phyloP scores from a whole-genome alignment of 1,140 invertebrate genomes.

The Drosophila pallidifrons region DNA sequence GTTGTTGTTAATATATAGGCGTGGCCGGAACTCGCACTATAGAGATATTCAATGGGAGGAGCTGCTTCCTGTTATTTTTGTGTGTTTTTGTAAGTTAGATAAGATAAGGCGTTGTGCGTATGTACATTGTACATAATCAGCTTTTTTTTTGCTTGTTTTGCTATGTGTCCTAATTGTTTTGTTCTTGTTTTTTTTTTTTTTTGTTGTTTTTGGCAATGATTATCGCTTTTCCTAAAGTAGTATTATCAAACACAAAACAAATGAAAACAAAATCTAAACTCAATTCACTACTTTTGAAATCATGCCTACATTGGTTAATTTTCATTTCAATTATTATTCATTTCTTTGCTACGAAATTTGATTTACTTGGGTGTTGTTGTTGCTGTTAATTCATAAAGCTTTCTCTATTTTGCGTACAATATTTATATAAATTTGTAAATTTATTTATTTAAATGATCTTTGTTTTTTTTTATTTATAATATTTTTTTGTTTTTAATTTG shows the following conservation, averaged over 20 bases:
- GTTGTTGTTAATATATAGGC: not conserved
- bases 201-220: constrained; percentile 55
- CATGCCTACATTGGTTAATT: constrained; percentile 38
- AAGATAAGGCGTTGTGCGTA: constrained; percentile 59
- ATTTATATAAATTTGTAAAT: constrained; percentile 64
- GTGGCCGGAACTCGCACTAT: constrained; percentile 34
- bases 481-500: constrained; percentile 17
- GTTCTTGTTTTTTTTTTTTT: no score
- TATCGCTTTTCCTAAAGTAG: constrained; percentile 37
- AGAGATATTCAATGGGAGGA: constrained; percentile 10
- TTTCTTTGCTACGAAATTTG: constrained; percentile 31
- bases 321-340: constrained; percentile 35
- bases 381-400: constrained; percentile 60
- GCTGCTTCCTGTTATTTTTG: constrained; percentile 36
- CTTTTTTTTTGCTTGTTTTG: constrained; percentile 19
- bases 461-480: constrained; percentile 20
- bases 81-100: constrained; percentile 37
- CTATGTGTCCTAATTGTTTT: constrained; percentile 37
- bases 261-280: constrained; percentile 18
- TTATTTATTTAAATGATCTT: constrained; percentile 35
- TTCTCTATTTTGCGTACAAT: constrained; percentile 69
- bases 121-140: constrained; percentile 47
- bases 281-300: constrained; percentile 30
- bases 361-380: constrained; percentile 12
- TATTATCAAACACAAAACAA: constrained; percentile 1